Conservation (phyloP, 2,797 vertebrate species). For the Eutrigla gurnardus region DNA sequence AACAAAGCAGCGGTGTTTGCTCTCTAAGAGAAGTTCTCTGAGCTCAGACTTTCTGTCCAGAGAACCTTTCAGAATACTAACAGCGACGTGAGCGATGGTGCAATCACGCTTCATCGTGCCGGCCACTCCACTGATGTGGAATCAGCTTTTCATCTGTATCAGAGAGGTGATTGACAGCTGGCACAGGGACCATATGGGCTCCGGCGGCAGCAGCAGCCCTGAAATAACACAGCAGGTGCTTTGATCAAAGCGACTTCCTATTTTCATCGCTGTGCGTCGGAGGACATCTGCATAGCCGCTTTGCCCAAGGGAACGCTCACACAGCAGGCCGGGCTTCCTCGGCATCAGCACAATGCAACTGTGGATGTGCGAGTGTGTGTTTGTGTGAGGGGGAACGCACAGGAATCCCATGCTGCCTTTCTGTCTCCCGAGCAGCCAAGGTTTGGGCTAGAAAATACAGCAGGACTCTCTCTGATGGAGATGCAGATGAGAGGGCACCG, state of each 20-base stretch:
- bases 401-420: constrained; percentile 30
- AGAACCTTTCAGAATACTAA: constrained; percentile 32
- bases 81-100: constrained; percentile 26
- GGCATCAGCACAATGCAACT: constrained; percentile 69
- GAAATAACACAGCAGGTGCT: constrained; percentile 71
- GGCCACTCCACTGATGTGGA: constrained; percentile 45
- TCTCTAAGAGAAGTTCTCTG: constrained; percentile 29
- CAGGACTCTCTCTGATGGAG: constrained; percentile 55
- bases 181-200: constrained; percentile 66
- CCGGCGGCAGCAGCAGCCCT: constrained; percentile 34
- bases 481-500: constrained; percentile 51
- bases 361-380: constrained; percentile 36
- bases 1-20: constrained; percentile 45
- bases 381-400: constrained; percentile 14
- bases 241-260: constrained; percentile 74
- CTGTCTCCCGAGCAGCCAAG: constrained; percentile 28
- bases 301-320: constrained; percentile 78
- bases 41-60: constrained; percentile 10
- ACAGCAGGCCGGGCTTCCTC: constrained; percentile 71
- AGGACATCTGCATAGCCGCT: constrained; percentile 77
- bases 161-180: constrained; percentile 71
- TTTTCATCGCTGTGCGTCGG: constrained; percentile 69
- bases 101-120: constrained; percentile 27
- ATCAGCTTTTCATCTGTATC: constrained; percentile 58
- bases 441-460: constrained; percentile 25